A percentile compares a stretch with the other conserved stretches of the same genome.
phyloP scores from a whole-genome alignment of 2,113 vertebrate species.

The Tetrax tetrax region DNA sequence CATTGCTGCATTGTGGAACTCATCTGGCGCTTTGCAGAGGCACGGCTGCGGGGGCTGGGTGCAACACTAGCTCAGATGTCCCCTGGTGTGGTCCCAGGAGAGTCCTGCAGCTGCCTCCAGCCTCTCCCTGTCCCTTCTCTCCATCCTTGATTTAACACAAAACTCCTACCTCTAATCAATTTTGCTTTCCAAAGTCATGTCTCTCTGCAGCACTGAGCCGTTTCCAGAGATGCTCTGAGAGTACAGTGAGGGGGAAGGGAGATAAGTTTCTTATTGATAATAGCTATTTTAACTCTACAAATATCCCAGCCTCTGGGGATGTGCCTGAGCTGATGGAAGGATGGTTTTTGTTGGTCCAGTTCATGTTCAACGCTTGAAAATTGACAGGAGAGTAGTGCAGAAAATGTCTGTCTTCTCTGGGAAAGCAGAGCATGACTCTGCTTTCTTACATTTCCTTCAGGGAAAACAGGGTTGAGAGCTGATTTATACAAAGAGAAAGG shows the following conservation, averaged over 20 bases:
- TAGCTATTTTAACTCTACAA: conserved; percentile 9
- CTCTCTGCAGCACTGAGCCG: conserved; percentile 38
- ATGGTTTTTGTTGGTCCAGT: background rate
- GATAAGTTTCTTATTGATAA: background rate
- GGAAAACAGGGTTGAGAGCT: background rate
- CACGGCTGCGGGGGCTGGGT: background rate
- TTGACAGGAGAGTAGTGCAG: background rate
- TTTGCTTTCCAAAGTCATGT: background rate
- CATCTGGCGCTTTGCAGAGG: background rate
- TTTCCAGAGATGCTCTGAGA: conserved; percentile 20
- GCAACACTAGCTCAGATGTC: background rate
- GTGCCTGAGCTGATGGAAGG: background rate
- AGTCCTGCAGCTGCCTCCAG: background rate
- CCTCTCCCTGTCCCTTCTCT: background rate
- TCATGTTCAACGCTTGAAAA: background rate
- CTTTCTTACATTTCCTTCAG: background rate
- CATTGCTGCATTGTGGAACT: background rate
- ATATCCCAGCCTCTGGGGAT: background rate
- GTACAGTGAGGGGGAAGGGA: background rate
- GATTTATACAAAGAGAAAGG: background rate
- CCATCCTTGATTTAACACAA: background rate
- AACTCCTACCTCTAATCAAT: conserved; percentile 3
- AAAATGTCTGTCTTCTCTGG: background rate
- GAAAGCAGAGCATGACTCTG: background rate
- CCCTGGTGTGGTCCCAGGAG: background rate